Conservation (phyloP, 37 sponge, comb jelly and placozoan species). For the Halisarca cf. caerulea region DNA sequence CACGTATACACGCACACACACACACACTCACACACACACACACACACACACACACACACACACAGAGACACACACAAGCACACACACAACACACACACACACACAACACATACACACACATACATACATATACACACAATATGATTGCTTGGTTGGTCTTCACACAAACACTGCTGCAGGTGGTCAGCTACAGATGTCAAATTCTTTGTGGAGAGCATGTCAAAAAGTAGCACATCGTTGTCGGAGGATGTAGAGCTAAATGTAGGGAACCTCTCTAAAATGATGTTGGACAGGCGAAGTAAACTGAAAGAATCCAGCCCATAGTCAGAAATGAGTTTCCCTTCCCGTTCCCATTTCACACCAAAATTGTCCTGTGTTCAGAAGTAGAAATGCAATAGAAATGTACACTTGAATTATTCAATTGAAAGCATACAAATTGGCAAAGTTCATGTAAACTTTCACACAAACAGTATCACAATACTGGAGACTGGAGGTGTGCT, state of each 20-base stretch:
- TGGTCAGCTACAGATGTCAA: neutral
- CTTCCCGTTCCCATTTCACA: conserved; percentile 7
- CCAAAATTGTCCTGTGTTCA: conserved; percentile 7
- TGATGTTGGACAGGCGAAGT: neutral
- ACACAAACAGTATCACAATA: no score
- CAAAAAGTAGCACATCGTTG: neutral
- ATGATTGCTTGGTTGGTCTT: neutral
- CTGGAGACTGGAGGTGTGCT: no score
- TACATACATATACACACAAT: neutral
- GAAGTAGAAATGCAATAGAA: neutral
- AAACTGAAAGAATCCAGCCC: conserved; percentile 12
- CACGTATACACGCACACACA: conserved; percentile 11
- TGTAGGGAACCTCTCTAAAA: neutral
- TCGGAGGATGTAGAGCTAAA: neutral
- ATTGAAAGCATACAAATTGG: no score
- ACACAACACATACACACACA: neutral
- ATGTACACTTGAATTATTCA: no score
- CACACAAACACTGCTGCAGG: neutral
- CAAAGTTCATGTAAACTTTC: no score
- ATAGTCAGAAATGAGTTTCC: neutral
- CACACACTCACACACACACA: conserved; percentile 10
- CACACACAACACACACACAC: conserved; percentile 8
- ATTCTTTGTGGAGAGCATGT: neutral
- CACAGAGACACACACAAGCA: neutral
- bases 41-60: conserved; percentile 25